Evolutionary conservation across 2,113 vertebrate species (phyloP).

Genomic region (Plestiodon gilberti): DNA sequence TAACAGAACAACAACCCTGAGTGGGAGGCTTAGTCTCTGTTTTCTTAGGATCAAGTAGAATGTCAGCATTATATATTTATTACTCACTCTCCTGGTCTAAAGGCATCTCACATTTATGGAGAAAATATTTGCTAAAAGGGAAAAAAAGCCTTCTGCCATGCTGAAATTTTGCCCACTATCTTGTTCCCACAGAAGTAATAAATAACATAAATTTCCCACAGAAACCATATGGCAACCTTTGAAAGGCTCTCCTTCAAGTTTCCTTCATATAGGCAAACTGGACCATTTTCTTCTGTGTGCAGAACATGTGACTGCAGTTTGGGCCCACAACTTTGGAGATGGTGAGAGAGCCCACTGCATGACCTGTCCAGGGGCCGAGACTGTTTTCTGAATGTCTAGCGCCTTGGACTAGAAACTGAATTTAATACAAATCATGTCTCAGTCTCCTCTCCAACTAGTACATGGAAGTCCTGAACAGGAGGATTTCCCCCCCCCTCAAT

Average conservation of each 20-base stretch:
- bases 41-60: not conserved
- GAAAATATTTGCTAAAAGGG: not conserved
- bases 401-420: not conserved
- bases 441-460: slow-evolving; percentile 36
- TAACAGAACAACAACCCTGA: not conserved
- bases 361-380: not conserved
- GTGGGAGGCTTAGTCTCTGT: not conserved
- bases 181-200: not conserved
- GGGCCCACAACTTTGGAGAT: not conserved
- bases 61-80: not conserved
- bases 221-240: not conserved
- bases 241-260: not conserved
- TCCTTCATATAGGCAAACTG: slow-evolving; percentile 12
- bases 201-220: not conserved
- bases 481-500: slow-evolving; percentile 51
- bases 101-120: not conserved
- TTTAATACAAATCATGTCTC: slow-evolving; percentile 33
- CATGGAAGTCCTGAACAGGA: slow-evolving; percentile 52
- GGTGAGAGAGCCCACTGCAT: slow-evolving; percentile 6
- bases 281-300: not conserved
- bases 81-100: not conserved
- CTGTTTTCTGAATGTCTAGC: slow-evolving; percentile 16
- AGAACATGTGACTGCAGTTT: not conserved
- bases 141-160: too few relatives aligned
- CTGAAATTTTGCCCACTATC: not conserved